A percentile compares a stretch with the other conserved stretches of the same genome.
Conservation (phyloP, 2,888 invertebrate genomes). For the Zhengitettix transpicula region DNA sequence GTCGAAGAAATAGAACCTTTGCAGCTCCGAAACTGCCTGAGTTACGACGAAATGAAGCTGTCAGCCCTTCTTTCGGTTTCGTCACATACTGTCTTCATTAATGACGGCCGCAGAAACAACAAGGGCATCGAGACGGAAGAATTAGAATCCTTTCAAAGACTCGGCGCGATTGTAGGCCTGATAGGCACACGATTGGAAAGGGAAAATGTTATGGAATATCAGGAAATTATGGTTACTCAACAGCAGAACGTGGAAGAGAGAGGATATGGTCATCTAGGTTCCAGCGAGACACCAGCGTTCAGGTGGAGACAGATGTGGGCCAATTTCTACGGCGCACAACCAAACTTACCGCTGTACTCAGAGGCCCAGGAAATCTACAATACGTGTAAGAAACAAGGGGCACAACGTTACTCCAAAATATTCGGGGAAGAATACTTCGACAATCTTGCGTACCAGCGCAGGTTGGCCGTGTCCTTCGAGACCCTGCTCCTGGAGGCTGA, state of each 20-base stretch:
- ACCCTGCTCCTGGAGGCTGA: slow-evolving; percentile 44
- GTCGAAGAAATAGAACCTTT: not conserved
- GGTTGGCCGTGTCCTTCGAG: slow-evolving; percentile 40
- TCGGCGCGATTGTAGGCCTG: slow-evolving; percentile 33
- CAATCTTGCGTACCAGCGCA: slow-evolving; percentile 26
- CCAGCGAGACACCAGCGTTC: not conserved
- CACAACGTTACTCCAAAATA: slow-evolving; percentile 2
- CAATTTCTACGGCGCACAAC: slow-evolving; percentile 22
- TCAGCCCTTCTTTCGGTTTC: slow-evolving; percentile 40
- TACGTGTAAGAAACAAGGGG: slow-evolving; percentile 17
- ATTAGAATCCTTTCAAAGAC: slow-evolving; percentile 26
- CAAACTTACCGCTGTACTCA: slow-evolving; percentile 20
- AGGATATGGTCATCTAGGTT: slow-evolving; percentile 21
- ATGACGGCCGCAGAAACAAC: slow-evolving; percentile 35
- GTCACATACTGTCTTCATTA: slow-evolving; percentile 41
- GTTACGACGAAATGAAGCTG: slow-evolving; percentile 47
- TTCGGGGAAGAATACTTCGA: slow-evolving; percentile 4
- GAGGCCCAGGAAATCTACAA: slow-evolving; percentile 12
- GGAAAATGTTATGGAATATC: slow-evolving; percentile 38
- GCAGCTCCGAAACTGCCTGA: slow-evolving; percentile 35
- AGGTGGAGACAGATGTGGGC: slow-evolving; percentile 21
- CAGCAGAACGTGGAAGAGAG: slow-evolving; percentile 34
- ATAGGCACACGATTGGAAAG: slow-evolving; percentile 37
- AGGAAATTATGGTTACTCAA: slow-evolving; percentile 38
- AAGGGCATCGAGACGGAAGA: slow-evolving; percentile 32